A percentile compares a stretch with the other conserved stretches of the same genome.
phyloP scores from a whole-genome alignment of 92 coral and sea anemone species.

The Siderastrea siderea region DNA sequence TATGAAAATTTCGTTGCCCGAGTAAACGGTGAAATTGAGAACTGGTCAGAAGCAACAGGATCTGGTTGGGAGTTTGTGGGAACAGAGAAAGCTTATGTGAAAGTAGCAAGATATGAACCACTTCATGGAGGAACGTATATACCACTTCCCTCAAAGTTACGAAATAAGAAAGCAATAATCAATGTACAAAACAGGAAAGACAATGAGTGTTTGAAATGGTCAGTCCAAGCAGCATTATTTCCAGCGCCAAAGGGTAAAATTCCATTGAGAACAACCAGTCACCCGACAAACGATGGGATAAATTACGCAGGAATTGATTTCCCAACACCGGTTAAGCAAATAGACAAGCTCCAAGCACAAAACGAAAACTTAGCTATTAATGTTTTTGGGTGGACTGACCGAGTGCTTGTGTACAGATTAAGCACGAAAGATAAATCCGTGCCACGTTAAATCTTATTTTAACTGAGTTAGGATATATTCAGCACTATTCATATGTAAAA shows the following conservation, averaged over 20 bases:
- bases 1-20: neutral
- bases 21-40: neutral
- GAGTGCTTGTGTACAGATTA: neutral
- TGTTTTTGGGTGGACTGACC: constrained; percentile 1
- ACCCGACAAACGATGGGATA: neutral
- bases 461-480: neutral
- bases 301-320: neutral
- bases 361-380: constrained; percentile 1
- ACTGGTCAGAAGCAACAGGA: neutral
- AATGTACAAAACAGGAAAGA: too few relatives aligned
- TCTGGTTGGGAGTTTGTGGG: neutral
- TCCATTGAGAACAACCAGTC: neutral
- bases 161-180: neutral
- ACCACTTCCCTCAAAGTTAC: neutral
- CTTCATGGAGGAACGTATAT: neutral
- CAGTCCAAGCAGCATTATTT: neutral
- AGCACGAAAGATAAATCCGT: neutral
- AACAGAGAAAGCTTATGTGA: neutral
- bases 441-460: neutral
- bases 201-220: neutral
- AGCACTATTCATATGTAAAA: neutral
- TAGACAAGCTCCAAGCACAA: neutral
- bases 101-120: constrained; percentile 1
- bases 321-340: neutral
- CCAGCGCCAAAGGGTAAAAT: neutral